Percentiles rank a stretch among this genome's conserved stretches.
Conservation (phyloP, 2,113 vertebrate species). For the Tamias sibiricus region DNA sequence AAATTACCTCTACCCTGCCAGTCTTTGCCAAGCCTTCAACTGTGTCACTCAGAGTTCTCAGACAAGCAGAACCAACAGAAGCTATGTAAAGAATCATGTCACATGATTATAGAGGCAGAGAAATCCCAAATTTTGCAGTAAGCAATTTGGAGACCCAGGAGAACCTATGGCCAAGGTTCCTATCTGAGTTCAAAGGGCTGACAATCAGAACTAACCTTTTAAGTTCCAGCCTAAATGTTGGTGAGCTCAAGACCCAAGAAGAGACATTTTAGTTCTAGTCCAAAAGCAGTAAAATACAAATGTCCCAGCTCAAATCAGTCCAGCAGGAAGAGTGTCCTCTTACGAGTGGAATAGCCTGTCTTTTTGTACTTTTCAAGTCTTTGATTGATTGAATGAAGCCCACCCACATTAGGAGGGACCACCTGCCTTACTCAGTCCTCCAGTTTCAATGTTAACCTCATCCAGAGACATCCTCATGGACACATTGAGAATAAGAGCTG, state of each 20-base stretch:
- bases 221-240: background rate
- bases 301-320: too few relatives aligned
- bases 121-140: background rate
- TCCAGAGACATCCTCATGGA: background rate
- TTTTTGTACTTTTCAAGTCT: background rate
- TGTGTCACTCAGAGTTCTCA: background rate
- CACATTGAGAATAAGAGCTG: background rate
- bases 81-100: background rate
- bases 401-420: background rate
- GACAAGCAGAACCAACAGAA: background rate
- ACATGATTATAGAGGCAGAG: background rate
- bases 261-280: too few relatives aligned
- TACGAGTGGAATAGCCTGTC: background rate
- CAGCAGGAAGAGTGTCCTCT: background rate
- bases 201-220: background rate
- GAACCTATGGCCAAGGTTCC: background rate
- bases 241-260: background rate
- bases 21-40: background rate
- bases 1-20: background rate
- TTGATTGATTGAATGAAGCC: background rate
- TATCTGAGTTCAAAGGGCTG: background rate
- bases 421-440: background rate
- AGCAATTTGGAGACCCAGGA: background rate
- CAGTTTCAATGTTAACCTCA: background rate
- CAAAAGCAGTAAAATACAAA: fast-evolving